Conservation (phyloP, 2,113 vertebrate genomes). For the Pampusana beccarii region DNA sequence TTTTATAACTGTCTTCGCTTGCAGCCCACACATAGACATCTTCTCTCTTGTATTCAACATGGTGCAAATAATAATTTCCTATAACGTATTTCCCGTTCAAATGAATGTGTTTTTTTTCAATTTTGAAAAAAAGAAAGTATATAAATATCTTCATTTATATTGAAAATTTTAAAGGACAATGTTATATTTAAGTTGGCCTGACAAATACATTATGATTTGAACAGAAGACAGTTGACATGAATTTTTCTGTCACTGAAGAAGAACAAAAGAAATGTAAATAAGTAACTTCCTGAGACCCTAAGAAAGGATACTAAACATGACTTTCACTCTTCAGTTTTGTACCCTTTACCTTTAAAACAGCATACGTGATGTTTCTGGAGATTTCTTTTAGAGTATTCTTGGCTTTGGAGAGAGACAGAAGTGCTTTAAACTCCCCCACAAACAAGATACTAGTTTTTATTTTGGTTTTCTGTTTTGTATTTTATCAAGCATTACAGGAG, state of each 20-base stretch:
- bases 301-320: not conserved
- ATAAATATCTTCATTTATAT: not conserved
- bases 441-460: not conserved
- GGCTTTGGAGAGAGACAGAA: not conserved
- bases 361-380: not conserved
- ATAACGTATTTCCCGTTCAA: not conserved
- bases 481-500: not conserved
- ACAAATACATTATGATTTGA: not conserved
- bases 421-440: not conserved
- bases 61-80: conserved; percentile 28
- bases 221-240: not conserved
- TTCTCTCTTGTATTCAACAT: not conserved
- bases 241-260: not conserved
- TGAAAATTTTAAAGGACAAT: not conserved
- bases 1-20: conserved; percentile 8
- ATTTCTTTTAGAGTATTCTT: not conserved
- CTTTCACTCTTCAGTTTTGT: not conserved
- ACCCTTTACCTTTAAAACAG: not conserved
- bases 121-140: not conserved
- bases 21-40: conserved; percentile 14
- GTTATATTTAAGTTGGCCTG: not conserved
- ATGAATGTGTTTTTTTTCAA: not conserved
- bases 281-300: not conserved
- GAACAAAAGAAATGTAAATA: not conserved
- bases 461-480: not conserved